Evolutionary conservation across 1,140 invertebrate genomes (phyloP), one percentile per base, ranked within the genome.

Genomic region (Hesperophylax magnus): DNA sequence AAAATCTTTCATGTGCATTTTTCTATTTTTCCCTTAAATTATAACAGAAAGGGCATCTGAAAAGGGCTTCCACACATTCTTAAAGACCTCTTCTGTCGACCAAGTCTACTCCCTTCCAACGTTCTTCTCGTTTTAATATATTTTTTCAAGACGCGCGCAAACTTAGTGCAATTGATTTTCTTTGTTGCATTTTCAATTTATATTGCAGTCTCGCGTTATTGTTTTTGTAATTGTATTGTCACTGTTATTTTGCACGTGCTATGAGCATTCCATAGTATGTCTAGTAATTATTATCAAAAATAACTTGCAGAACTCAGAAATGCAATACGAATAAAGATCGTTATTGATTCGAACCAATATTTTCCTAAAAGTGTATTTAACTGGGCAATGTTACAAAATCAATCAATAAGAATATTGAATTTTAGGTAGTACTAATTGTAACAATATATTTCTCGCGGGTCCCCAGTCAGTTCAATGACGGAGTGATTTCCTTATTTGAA

Each of bases 1-100:
- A 72, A 79, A 79, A 79, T 22, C 67, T 53, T 60, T 24, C n/a
- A n/a, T 61, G 56, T 76, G 72, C 22, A 76, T n/a, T 58, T 76
- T 75, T 17, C 69, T 67, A 72, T 24, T 72, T 75, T 76, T 24
- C 56, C 18, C 31, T 39, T 17, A 31, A 58, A 76, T 76, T 14
- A 58, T 76, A 20, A 76, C 72, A 76, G 54, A 76, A 76, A 76
- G 47, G 24, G 18, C 69, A n/a, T 24, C 27, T 54, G 24, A 14
- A 72, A 72, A 54, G 22, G 47, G 0, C 11, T 27, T 24, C n/a
- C 27, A 15, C 69, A 8, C 8, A 17, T 72, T 72, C 47, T 52
- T 20, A 53, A n/a, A 72, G 53, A 27, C 24, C 17, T 2, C 20
- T 22, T 2, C 9, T 15, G 5, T 18, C 20, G 14, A 6, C 15